Evolutionary conservation across 2,888 invertebrate species (phyloP), one percentile per base, ranked within the genome.

Genomic region (Cheilosia pagana): DNA sequence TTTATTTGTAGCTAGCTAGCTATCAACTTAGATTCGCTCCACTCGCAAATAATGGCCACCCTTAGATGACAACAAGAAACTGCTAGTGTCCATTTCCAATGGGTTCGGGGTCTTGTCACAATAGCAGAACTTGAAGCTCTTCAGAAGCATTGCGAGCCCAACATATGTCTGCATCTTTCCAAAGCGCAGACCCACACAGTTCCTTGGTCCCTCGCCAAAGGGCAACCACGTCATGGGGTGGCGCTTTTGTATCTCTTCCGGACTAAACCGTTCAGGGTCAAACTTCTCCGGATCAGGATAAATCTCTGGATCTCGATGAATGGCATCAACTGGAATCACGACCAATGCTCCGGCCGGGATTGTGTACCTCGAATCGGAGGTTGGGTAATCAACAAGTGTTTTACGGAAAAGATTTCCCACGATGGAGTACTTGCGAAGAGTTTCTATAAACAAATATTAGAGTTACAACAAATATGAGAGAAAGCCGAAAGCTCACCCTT

Each of bases 221-320:
- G 90, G 88, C 14, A 91, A 31, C 88, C 88, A 91, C 0, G 90
- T 59, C 1, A 81, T 87, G 1, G 89, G 87, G 35, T 93, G 93
- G 68, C 94, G 89, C 52, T 91, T 92, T 0, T 92, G 89, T 67
- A 93, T 93, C 62, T 93, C 93, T 86, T 94, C 93, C 1, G 92
- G 89, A 0, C 92, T 89, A 88, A 94, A 95, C 87, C 94, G 91
- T 43, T 94, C 94, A 0, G 95, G 95, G 25, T 93, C 92, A 81
- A 94, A 95, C 55, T 91, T 92, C 1, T 93, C 92, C 0, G 95
- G 95, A 8, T 95, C 91, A 0, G 91, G 90, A 86, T 91, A 93
- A n/a, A 90, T 87, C 8, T 89, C 87, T 0, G 91, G 90, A 87
- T 94, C 94, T 89, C 92, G 93, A 71, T 95, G 94, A 77, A 94